Base-by-base conservation (phyloP, 2,113 vertebrate species). In the Scatophagus argus region DNA sequence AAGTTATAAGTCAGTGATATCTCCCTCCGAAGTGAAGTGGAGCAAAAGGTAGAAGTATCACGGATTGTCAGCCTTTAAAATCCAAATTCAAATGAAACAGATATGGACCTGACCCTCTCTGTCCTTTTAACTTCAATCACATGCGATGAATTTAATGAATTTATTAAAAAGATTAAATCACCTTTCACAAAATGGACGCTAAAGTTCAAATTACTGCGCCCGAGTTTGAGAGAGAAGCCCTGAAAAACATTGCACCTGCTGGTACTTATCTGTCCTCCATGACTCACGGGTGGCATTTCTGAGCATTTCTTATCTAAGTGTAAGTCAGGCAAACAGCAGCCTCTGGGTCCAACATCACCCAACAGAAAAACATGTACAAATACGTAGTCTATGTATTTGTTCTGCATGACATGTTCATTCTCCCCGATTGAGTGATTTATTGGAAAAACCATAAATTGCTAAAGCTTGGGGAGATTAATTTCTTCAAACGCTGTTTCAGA, bases 201-300 rank as follows among this genome's bases (percentile, higher is more conserved):
- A 7, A 49, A 32, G 10, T 55, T 5, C 8, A 34, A 44, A 31
- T 6, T 1, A 23, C 27, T 29, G 9, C 44, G 17, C 17, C 6
- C 2, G 0, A 59, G 46, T 58, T 39, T 69, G 2, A 25, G n/a
- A 25, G n/a, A n/a, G 23, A 27, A 12, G 19, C 6, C 5, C 46
- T 64, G 64, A 82, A 61, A 66, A n/a, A n/a, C n/a, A n/a, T n/a
- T n/a, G 19, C 23, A 67, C 78, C 55, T 65, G 27, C 46, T 47
- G 23, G 13, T n/a, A 19, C 36, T 55, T 64, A 25, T 44, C 32
- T 21, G 29, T 82, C 17, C 38, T 9, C 3, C 4, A 1, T 74
- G 71, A 81, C 49, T 75, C 64, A 69, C 9, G 8, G 12, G 14
- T 27, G 68, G 60, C 43, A 52, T 67, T 60, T 67, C 13, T 34